Percentiles rank a stretch among this genome's conserved stretches.
These are phyloP conservation scores for Phoeniculus purpureus DNA, from an alignment of 2,797 vertebrate species.

Conservation along the genomic window DNA sequence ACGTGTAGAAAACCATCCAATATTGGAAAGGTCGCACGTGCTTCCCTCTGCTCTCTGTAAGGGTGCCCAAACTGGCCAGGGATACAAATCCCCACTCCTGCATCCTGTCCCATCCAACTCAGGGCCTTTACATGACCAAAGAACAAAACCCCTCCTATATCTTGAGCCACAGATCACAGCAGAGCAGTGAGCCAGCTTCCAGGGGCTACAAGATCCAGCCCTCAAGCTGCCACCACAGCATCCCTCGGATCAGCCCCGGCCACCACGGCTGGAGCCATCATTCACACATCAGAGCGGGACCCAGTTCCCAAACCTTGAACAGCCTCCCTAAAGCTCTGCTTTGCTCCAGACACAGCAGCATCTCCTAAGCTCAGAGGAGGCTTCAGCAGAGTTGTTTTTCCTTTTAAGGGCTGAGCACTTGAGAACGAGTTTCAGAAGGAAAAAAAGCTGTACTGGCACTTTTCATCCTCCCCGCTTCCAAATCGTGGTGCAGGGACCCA, in stretches of 20 bases:
- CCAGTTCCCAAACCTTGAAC: not conserved
- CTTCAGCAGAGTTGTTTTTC: not conserved
- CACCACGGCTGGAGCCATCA: not conserved
- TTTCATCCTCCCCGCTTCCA: not conserved
- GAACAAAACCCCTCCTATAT: not conserved
- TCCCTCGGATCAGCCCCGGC: not conserved
- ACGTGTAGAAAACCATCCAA: not conserved
- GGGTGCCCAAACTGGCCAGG: not conserved
- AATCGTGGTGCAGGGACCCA: not conserved
- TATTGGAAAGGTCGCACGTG: not conserved
- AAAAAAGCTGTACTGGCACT: not conserved
- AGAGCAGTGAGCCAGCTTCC: not conserved
- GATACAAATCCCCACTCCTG: not conserved
- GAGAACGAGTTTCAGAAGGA: not conserved
- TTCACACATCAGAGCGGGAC: not conserved
- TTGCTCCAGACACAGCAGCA: not conserved
- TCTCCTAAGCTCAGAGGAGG: not conserved
- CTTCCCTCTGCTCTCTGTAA: not conserved
- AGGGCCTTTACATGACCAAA: not conserved
- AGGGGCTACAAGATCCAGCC: not conserved
- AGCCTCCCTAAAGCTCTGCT: not conserved
- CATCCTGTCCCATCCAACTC: not conserved
- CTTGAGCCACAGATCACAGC: not conserved
- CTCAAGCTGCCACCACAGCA: not conserved
- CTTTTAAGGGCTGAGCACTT: constrained; percentile 49